phyloP scores from a whole-genome alignment of 37 sponge, comb jelly and placozoan genomes.

The Crambe crambe region DNA sequence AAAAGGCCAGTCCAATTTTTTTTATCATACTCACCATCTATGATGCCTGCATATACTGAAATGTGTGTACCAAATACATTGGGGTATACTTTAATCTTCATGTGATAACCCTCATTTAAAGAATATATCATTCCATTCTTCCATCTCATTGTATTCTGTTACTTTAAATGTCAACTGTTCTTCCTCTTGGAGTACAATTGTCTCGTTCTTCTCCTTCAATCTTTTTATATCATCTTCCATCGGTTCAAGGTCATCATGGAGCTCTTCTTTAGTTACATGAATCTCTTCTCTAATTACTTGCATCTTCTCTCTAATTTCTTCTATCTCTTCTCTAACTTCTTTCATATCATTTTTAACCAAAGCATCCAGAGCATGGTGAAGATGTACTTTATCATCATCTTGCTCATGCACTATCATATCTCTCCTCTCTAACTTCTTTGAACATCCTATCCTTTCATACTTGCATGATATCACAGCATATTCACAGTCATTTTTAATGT shows the following conservation, averaged over 20 bases:
- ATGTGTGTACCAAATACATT: too few species aligned
- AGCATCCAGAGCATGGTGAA: background rate
- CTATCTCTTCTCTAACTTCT: too few species aligned
- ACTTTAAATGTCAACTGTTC: background rate
- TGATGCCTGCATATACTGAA: background rate
- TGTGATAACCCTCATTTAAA: background rate
- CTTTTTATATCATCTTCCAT: background rate
- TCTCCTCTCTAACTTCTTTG: background rate
- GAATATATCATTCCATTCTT: background rate
- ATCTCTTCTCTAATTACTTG: too few species aligned
- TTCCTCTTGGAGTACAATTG: background rate
- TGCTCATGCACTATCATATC: constrained; percentile 18
- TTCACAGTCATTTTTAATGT: constrained; percentile 1
- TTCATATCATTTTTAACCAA: too few species aligned
- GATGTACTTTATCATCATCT: background rate
- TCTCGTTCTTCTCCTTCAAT: background rate
- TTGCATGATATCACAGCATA: constrained; percentile 13
- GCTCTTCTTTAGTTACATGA: too few species aligned
- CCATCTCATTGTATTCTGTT: background rate
- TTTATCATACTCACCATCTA: background rate
- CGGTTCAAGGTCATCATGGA: too few species aligned
- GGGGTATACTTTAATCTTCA: background rate
- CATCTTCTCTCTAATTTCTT: too few species aligned
- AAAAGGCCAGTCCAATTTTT: background rate
- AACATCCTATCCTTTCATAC: constrained; percentile 26